Evolutionary conservation across 2,113 vertebrate genomes (phyloP).

Genomic region (Colaptes auratus): DNA sequence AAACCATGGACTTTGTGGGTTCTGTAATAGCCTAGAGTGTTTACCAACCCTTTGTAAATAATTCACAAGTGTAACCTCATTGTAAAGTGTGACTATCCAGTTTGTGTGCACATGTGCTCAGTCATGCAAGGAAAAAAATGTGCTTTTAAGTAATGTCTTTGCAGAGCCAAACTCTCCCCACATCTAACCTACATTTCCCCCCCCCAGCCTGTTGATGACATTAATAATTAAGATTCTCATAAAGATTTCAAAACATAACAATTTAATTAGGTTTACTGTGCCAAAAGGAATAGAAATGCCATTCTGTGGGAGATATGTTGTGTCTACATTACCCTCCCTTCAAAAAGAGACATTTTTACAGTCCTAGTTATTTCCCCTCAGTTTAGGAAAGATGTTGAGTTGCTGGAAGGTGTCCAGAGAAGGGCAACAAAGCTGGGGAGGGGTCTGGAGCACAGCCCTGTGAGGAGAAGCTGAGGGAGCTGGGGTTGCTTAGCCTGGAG

Average conservation of each 20-base stretch:
- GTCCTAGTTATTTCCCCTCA: not conserved
- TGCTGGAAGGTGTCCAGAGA: too few relatives aligned
- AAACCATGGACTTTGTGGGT: conserved; percentile 22
- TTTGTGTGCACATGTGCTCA: conserved; percentile 13
- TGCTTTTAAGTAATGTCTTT: conserved; percentile 41
- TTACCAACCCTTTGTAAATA: conserved; percentile 36
- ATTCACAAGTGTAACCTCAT: conserved; percentile 34
- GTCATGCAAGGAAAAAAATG: conserved; percentile 17
- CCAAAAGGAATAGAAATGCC: conserved; percentile 25
- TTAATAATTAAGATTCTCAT: conserved; percentile 44
- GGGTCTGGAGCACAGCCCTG: too few relatives aligned
- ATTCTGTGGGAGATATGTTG: not conserved
- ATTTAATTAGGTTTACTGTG: not conserved
- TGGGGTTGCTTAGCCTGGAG: too few relatives aligned
- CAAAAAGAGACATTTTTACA: not conserved
- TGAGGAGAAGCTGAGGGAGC: too few relatives aligned
- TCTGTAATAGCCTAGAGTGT: conserved; percentile 24
- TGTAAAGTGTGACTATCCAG: conserved; percentile 48
- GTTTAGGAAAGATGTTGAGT: too few relatives aligned
- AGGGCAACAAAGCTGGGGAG: too few relatives aligned
- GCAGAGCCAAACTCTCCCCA: conserved; percentile 10
- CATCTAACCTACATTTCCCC: conserved; percentile 38
- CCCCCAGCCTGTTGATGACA: not conserved
- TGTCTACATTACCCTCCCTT: not conserved
- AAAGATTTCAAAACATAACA: conserved; percentile 42